Conservation (phyloP, 2,888 invertebrate species). For the Heliconius hortense region DNA sequence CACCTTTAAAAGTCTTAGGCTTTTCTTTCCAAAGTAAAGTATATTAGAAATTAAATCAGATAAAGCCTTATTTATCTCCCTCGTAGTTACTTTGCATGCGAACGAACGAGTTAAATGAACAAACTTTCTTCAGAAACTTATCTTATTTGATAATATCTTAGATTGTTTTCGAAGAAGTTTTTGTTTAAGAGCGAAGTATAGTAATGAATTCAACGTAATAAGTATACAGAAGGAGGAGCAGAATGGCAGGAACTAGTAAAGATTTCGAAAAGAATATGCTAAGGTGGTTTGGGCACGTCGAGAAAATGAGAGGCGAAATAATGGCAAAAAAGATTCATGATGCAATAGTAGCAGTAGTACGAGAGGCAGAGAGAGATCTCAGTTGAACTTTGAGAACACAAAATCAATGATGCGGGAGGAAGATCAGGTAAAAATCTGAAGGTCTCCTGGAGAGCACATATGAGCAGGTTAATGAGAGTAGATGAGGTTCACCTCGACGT, state of each 20-base stretch:
- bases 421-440: not conserved
- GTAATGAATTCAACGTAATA: no score
- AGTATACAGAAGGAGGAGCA: no score
- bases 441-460: no score
- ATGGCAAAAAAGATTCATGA: no score
- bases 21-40: not conserved
- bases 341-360: no score
- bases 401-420: not conserved
- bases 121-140: constrained; percentile 17
- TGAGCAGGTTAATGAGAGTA: not conserved
- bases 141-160: constrained; percentile 13
- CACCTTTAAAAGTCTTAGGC: not conserved
- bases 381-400: no score
- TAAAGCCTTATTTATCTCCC: constrained; percentile 4
- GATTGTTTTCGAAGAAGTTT: constrained; percentile 5
- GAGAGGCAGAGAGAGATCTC: no score
- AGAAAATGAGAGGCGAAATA: no score
- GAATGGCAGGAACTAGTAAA: no score
- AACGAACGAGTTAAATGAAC: constrained; percentile 5
- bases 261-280: no score
- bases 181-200: not conserved
- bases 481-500: not conserved
- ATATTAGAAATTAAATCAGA: constrained; percentile 7
- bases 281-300: no score
- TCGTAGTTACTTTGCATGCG: constrained; percentile 8